These are phyloP conservation scores for Urocitellus parryii DNA, from an alignment of 2,113 vertebrate genomes.

Conservation along the genomic window DNA sequence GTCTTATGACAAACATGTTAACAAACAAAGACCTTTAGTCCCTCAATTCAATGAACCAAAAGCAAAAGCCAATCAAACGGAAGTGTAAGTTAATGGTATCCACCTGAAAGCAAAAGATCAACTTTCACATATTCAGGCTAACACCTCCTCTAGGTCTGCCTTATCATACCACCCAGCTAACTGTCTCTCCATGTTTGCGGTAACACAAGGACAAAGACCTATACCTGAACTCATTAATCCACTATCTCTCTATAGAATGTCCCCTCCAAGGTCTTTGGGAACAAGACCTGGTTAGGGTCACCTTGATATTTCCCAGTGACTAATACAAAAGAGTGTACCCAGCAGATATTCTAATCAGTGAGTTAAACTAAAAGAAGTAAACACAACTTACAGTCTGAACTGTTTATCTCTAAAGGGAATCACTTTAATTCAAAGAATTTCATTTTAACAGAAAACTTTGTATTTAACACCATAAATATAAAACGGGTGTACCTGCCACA, in stretches of 20 bases:
- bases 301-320: not conserved
- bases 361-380: not conserved
- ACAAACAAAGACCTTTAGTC: not conserved
- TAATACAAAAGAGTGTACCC: fast-evolving
- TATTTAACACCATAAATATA: not conserved
- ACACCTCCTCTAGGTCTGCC: not conserved
- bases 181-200: not conserved
- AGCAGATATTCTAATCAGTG: fast-evolving
- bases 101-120: not conserved
- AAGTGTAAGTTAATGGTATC: not conserved
- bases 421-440: slow-evolving; percentile 2
- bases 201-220: not conserved
- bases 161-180: not conserved
- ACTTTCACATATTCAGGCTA: not conserved
- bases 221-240: not conserved
- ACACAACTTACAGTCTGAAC: not conserved
- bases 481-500: not conserved
- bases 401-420: not conserved
- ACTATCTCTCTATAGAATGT: not conserved
- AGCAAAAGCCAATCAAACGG: not conserved
- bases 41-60: slow-evolving; percentile 3
- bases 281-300: not conserved
- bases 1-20: not conserved
- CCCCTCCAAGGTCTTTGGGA: not conserved
- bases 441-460: slow-evolving; percentile 22